Evolutionary conservation across 2,113 vertebrate species (phyloP).

Genomic region (Boleophthalmus pectinirostris): DNA sequence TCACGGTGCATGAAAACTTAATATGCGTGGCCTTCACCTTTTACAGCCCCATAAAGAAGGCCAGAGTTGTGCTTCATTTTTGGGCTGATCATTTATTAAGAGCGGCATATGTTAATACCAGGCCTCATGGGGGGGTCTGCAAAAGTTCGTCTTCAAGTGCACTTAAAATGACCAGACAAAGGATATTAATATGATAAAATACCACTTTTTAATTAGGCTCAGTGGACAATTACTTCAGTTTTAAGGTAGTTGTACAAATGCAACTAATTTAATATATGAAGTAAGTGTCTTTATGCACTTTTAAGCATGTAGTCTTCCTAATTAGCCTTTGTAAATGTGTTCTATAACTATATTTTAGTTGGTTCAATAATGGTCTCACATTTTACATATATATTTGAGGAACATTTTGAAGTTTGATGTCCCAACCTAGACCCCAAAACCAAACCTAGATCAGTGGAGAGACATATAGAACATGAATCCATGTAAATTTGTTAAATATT

Average conservation of each 20-base stretch:
- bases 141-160: slow-evolving; percentile 62
- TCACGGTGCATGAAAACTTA: slow-evolving; percentile 91
- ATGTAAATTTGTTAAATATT: too few relatives aligned
- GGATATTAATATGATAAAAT: slow-evolving; percentile 81
- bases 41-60: slow-evolving; percentile 92
- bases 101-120: slow-evolving; percentile 87
- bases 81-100: slow-evolving; percentile 94
- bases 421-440: too few relatives aligned
- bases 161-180: slow-evolving; percentile 59
- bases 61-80: slow-evolving; percentile 90
- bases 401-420: too few relatives aligned
- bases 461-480: too few relatives aligned
- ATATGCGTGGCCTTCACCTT: slow-evolving; percentile 91
- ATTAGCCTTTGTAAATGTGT: background rate
- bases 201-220: slow-evolving; percentile 57
- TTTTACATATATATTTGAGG: too few relatives aligned
- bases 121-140: slow-evolving; percentile 53
- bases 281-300: background rate
- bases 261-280: background rate
- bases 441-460: too few relatives aligned
- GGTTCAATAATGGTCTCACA: background rate
- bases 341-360: slow-evolving; percentile 9
- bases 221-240: slow-evolving; percentile 45
- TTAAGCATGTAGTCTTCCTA: background rate
- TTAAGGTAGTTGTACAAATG: background rate